Percentiles rank a stretch among this genome's conserved stretches.
These are phyloP conservation scores for Ciconia boyciana DNA, from an alignment of 2,113 vertebrate genomes.

Conservation along the genomic window DNA sequence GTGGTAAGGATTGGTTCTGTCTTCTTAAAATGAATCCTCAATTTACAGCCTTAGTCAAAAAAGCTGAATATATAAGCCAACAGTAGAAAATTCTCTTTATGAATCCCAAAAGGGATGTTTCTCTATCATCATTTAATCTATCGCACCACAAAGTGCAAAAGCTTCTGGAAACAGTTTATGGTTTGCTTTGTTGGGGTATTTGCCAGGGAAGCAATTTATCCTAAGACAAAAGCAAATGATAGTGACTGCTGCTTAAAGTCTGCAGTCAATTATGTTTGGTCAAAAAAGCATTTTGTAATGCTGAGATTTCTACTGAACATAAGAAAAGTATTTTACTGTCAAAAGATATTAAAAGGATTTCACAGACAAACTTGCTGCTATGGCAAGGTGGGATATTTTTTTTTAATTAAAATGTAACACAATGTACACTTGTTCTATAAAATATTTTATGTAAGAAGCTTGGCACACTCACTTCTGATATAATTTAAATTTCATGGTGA, in stretches of 20 bases:
- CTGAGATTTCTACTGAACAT: neutral
- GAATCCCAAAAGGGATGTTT: neutral
- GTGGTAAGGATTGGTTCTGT: neutral
- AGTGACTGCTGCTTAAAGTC: neutral
- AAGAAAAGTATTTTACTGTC: neutral
- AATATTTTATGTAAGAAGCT: neutral
- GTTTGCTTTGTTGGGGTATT: neutral
- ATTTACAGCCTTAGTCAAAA: neutral
- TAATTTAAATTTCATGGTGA: neutral
- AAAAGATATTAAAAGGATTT: neutral
- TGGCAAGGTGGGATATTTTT: neutral
- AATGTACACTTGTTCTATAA: neutral
- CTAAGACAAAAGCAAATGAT: neutral
- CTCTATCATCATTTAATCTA: neutral
- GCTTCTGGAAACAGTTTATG: neutral
- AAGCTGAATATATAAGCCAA: neutral
- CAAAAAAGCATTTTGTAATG: neutral
- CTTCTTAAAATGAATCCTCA: neutral
- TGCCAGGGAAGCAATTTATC: neutral
- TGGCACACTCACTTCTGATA: neutral
- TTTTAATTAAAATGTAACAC: neutral
- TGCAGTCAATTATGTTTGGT: neutral
- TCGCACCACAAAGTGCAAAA: neutral
- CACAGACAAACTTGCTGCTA: neutral
- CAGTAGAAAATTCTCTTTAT: neutral